Conservation (phyloP, 2,888 invertebrate species). For the Dynastes maya region DNA sequence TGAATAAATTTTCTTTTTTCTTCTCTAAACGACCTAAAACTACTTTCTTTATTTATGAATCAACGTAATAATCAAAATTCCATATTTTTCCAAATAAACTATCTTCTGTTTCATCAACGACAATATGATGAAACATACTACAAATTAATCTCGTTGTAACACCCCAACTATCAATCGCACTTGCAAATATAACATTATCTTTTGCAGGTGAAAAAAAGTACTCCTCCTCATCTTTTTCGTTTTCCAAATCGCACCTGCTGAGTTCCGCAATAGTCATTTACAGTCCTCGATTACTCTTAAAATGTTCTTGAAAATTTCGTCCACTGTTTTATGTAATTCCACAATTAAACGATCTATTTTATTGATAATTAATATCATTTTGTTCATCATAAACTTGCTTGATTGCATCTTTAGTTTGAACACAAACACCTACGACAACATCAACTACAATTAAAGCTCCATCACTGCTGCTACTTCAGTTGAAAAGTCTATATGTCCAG, state of each 20-base stretch:
- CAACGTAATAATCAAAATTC: conserved; percentile 92
- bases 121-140: conserved; percentile 69
- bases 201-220: conserved; percentile 94
- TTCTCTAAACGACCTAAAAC: conserved; percentile 92
- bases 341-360: conserved; percentile 95
- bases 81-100: conserved; percentile 88
- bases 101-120: conserved; percentile 75
- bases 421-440: conserved; percentile 97
- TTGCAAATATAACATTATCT: conserved; percentile 97
- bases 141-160: conserved; percentile 73
- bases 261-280: conserved; percentile 93
- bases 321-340: conserved; percentile 87
- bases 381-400: conserved; percentile 93
- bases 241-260: conserved; percentile 77
- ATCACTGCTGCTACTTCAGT: conserved; percentile 98
- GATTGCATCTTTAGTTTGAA: conserved; percentile 91
- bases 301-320: conserved; percentile 91
- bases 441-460: conserved; percentile 96
- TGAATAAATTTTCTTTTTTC: conserved; percentile 94
- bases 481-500: conserved; percentile 98
- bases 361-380: conserved; percentile 92
- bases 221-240: conserved; percentile 75
- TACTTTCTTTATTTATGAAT: conserved; percentile 87
- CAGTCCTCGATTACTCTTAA: conserved; percentile 90
- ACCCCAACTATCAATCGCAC: conserved; percentile 97